These are phyloP conservation scores for Oncorhynchus nerka DNA, from an alignment of 2,113 vertebrate species.

Conservation along the genomic window DNA sequence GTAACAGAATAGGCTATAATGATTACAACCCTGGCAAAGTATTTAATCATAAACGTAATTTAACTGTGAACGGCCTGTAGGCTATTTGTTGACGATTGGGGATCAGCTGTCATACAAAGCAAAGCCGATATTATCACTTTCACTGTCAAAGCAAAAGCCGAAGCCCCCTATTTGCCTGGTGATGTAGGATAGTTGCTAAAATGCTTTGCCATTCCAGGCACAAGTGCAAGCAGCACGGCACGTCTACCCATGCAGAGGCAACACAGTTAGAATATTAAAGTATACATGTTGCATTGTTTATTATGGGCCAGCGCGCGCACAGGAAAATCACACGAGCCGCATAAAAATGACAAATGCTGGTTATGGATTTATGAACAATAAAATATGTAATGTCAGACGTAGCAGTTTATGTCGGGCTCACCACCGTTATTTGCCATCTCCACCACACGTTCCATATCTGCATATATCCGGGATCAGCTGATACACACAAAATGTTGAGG, in stretches of 20 bases:
- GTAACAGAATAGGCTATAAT: too few relatives aligned
- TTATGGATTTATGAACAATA: background rate
- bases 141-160: background rate
- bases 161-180: background rate
- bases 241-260: background rate
- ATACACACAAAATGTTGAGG: slow-evolving; percentile 61
- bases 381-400: slow-evolving; percentile 31
- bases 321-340: background rate
- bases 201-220: background rate
- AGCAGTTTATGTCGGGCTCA: slow-evolving; percentile 50
- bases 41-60: too few relatives aligned
- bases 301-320: background rate
- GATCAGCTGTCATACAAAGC: background rate
- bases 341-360: background rate
- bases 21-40: too few relatives aligned
- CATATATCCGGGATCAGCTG: slow-evolving; percentile 69
- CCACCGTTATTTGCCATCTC: slow-evolving; percentile 67
- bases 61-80: background rate
- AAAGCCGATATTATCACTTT: background rate
- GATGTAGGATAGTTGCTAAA: background rate
- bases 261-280: background rate
- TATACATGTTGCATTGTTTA: background rate
- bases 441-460: slow-evolving; percentile 70
- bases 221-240: slow-evolving; percentile 1
- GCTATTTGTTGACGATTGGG: background rate